These are phyloP conservation scores for Rhysida immarginata DNA, from an alignment of 1,140 invertebrate genomes.

Conservation along the genomic window DNA sequence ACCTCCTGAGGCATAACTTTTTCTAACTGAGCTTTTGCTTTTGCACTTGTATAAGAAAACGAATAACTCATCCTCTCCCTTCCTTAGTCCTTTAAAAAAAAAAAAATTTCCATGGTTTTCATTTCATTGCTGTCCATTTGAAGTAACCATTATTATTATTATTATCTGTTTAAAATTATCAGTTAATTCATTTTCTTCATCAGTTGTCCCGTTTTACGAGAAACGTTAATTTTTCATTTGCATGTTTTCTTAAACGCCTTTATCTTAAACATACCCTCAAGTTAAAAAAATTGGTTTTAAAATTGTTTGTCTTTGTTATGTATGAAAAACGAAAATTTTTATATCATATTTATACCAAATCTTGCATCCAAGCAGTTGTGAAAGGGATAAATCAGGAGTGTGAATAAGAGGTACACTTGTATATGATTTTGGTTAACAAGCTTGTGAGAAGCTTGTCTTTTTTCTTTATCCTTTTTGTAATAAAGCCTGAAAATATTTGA, in stretches of 20 bases:
- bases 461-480: slow-evolving; percentile 6
- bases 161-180: not conserved
- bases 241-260: not conserved
- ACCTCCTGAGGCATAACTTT: not conserved
- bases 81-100: too few species aligned
- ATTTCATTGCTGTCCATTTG: not conserved
- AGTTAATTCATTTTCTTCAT: not conserved
- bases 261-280: not conserved
- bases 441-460: not conserved
- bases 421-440: slow-evolving; percentile 3
- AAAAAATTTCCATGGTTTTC: too few species aligned
- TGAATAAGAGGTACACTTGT: slow-evolving; percentile 2
- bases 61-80: too few species aligned
- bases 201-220: not conserved
- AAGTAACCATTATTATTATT: not conserved
- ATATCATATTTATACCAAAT: not conserved
- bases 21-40: not conserved
- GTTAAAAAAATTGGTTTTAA: not conserved
- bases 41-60: not conserved
- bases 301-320: not conserved
- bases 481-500: slow-evolving; percentile 5
- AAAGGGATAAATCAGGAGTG: slow-evolving; percentile 2
- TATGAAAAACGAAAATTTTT: too few species aligned
- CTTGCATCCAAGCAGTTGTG: not conserved
- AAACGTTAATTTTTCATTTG: not conserved